phyloP scores from a whole-genome alignment of 2,113 vertebrate species.

The Leptobrachium leishanense region DNA sequence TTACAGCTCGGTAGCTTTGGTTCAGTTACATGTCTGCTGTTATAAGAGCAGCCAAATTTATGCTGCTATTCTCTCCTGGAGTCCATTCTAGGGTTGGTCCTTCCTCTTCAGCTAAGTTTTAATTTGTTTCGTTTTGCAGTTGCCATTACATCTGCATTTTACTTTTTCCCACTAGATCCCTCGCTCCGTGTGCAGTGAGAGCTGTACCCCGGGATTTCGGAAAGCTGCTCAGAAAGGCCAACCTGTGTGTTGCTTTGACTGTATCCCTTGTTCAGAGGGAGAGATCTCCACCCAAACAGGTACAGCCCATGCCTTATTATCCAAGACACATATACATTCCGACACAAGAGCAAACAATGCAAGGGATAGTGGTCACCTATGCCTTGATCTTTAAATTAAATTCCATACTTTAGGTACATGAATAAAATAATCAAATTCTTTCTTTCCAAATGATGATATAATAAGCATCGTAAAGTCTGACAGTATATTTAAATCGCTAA shows the following conservation, averaged over 20 bases:
- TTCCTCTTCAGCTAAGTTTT: not conserved
- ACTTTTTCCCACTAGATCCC: conserved; percentile 15
- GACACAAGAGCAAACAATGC: no score
- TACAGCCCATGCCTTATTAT: not conserved
- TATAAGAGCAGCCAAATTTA: no score
- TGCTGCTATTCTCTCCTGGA: no score
- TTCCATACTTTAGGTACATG: no score
- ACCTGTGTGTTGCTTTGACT: conserved; percentile 41
- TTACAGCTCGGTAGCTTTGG: no score
- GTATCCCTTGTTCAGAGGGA: conserved; percentile 27
- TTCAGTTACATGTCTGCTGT: not conserved
- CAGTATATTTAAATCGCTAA: no score
- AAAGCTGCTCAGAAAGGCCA: conserved; percentile 27
- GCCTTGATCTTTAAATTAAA: no score
- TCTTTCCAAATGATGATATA: no score
- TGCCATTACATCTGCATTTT: not conserved
- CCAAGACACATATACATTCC: no score
- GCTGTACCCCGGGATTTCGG: conserved; percentile 48
- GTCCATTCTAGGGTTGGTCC: not conserved
- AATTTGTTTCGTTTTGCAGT: not conserved
- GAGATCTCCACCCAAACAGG: conserved; percentile 33
- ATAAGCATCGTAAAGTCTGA: no score
- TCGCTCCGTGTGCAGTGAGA: conserved; percentile 48
- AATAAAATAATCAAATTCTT: no score
- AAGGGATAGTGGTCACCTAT: no score